Conservation (phyloP, 2,797 vertebrate genomes). For the Microctenopoma stevenorrisi region DNA sequence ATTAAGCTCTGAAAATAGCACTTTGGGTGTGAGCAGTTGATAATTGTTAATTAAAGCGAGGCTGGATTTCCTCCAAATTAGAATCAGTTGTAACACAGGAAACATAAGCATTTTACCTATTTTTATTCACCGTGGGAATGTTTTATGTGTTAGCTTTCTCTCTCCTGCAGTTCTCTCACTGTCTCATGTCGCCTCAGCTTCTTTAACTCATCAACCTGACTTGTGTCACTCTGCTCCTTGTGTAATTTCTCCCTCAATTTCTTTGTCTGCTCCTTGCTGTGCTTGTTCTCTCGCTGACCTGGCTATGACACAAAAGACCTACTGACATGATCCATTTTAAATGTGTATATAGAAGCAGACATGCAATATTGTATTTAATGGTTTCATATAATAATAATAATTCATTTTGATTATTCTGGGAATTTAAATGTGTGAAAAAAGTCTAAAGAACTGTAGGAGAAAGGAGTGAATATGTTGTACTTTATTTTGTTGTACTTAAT, state of each 20-base stretch:
- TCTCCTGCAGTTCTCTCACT: slow-evolving; percentile 9
- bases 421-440: background rate
- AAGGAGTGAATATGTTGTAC: background rate
- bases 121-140: slow-evolving; percentile 31
- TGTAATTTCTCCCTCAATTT: slow-evolving; percentile 12
- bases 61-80: slow-evolving; percentile 55
- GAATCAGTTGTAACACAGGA: slow-evolving; percentile 44
- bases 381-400: background rate
- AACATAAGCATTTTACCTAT: slow-evolving; percentile 41
- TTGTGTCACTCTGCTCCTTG: slow-evolving; percentile 1
- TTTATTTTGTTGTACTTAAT: background rate
- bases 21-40: slow-evolving; percentile 43
- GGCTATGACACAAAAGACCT: slow-evolving; percentile 1
- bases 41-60: slow-evolving; percentile 62
- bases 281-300: slow-evolving; percentile 15
- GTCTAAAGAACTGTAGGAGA: background rate
- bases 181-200: slow-evolving; percentile 9
- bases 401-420: background rate
- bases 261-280: background rate
- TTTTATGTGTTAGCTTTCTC: slow-evolving; percentile 35
- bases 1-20: slow-evolving; percentile 53
- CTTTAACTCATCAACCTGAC: slow-evolving; percentile 6
- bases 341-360: slow-evolving; percentile 1
- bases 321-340: slow-evolving; percentile 2
- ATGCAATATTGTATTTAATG: background rate